Conservation (phyloP, 2,113 vertebrate genomes). For the Ia io region DNA sequence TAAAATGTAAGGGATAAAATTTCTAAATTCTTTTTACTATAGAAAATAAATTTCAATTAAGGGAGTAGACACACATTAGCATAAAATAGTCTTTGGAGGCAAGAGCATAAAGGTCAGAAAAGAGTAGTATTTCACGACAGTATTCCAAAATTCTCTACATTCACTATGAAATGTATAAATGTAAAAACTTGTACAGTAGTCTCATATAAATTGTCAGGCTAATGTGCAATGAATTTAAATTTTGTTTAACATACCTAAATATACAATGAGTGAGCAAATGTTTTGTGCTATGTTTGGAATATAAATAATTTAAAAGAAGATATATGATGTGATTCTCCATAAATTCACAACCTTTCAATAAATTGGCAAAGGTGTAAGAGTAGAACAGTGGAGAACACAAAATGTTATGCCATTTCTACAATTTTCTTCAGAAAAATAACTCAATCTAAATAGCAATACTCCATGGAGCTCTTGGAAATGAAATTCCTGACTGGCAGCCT, state of each 20-base stretch:
- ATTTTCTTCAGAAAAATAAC: not conserved
- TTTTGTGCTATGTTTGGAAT: not conserved
- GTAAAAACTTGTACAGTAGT: not conserved
- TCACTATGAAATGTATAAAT: not conserved
- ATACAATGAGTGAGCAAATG: not conserved
- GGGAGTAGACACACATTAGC: not conserved
- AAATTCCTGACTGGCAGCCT: not conserved
- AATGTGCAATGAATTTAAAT: not conserved
- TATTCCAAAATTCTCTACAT: constrained; percentile 4
- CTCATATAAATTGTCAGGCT: not conserved
- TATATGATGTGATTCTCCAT: not conserved
- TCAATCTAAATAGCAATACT: not conserved
- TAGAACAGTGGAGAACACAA: not conserved
- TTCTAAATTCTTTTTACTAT: constrained; percentile 9
- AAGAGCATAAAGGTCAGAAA: not conserved
- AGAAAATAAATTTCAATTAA: constrained; percentile 43
- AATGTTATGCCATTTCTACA: not conserved
- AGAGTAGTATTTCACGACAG: not conserved
- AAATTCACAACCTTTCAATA: not conserved
- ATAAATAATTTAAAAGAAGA: not conserved
- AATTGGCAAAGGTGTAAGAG: constrained; percentile 14
- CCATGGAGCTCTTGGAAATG: not conserved
- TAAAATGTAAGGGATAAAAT: constrained; percentile 11
- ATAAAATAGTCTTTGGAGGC: not conserved
- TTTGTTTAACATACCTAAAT: constrained; percentile 26